Base-by-base conservation (phyloP, 2,797 vertebrate species). In the Labroides dimidiatus region DNA sequence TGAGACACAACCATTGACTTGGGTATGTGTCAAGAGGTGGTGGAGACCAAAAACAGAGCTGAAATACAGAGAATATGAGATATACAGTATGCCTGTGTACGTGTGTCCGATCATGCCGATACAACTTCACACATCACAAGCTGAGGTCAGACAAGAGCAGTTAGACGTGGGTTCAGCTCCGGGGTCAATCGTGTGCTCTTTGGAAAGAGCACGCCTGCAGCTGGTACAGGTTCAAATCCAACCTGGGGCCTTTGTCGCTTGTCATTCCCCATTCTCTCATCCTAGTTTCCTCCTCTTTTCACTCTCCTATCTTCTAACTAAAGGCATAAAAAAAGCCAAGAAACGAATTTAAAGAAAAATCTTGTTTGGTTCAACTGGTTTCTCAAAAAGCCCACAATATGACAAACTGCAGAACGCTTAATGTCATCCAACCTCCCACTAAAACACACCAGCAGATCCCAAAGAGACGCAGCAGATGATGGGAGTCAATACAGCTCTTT, bases 401-500 rank as follows among this genome's bases (percentile, higher is more conserved):
- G 64, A 49, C 6, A 49, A 66, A 69, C 10, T 62, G 44, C 53
- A 62, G 60, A 50, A 71, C 81, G 65, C 56, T 24, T 73, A 61
- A 61, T 57, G 60, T 85, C 64, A 52, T 77, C 62, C 66, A 64
- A 68, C 85, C 87, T 81, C 86, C 89, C 83, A 84, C 84, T 75
- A 27, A 77, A 54, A 50, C 64, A 44, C 80, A 72, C 52, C 72
- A 77, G 43, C 43, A 55, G 60, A 69, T 75, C 77, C 81, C 75
- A 50, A 7, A 47, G 85, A 83, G 78, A 69, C 44, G 36, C 20
- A 82, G 68, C 85, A 84, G 85, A 87, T 82, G 84, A 87, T 69
- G 16, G 24, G 72, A 89, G 79, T 93, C 79, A 90, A 90, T 90
- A 60, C 82, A 55, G 63, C 71, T 87, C 85, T 92, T 92, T 92